Evolutionary conservation across 2,797 vertebrate species (phyloP).

Genomic region (Acridotheres tristis): DNA sequence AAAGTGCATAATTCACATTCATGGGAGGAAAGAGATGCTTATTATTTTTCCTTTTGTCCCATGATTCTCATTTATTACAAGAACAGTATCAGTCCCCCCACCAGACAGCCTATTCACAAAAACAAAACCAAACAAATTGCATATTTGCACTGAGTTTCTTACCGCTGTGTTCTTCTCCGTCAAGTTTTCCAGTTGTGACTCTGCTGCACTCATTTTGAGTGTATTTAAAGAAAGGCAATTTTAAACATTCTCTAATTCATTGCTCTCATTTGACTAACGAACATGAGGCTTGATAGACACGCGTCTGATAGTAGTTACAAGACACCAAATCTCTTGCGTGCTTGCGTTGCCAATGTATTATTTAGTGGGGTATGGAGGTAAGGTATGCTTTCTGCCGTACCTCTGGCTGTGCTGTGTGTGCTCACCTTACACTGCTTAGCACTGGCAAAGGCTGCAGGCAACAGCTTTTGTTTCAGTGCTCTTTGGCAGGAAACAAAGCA

Average conservation of each 20-base stretch:
- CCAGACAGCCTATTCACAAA: slow-evolving; percentile 17
- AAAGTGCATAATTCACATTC: slow-evolving; percentile 60
- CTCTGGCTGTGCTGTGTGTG: slow-evolving; percentile 51
- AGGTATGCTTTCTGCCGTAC: slow-evolving; percentile 55
- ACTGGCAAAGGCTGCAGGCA: slow-evolving; percentile 54
- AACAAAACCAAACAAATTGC: neutral
- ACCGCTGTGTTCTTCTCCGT: slow-evolving; percentile 70
- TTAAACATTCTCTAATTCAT: slow-evolving; percentile 70
- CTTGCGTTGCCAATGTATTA: slow-evolving; percentile 78
- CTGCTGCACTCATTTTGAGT: slow-evolving; percentile 50
- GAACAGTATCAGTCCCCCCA: neutral
- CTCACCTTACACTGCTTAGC: slow-evolving; percentile 78
- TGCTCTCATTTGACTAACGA: slow-evolving; percentile 75
- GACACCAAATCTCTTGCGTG: slow-evolving; percentile 81
- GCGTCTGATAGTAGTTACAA: slow-evolving; percentile 71
- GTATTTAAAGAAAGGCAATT: slow-evolving; percentile 67
- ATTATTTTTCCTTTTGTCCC: slow-evolving; percentile 52
- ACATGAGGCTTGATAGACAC: slow-evolving; percentile 73
- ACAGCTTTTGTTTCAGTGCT: slow-evolving; percentile 73
- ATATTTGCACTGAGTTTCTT: slow-evolving; percentile 71
- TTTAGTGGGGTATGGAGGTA: slow-evolving; percentile 76
- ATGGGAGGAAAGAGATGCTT: slow-evolving; percentile 15
- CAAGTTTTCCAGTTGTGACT: slow-evolving; percentile 57
- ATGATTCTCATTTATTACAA: slow-evolving; percentile 53
- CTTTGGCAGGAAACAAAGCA: slow-evolving; percentile 55